Evolutionary conservation across 2,113 vertebrate genomes (phyloP).

Genomic region (Psilopogon haemacephalus): DNA sequence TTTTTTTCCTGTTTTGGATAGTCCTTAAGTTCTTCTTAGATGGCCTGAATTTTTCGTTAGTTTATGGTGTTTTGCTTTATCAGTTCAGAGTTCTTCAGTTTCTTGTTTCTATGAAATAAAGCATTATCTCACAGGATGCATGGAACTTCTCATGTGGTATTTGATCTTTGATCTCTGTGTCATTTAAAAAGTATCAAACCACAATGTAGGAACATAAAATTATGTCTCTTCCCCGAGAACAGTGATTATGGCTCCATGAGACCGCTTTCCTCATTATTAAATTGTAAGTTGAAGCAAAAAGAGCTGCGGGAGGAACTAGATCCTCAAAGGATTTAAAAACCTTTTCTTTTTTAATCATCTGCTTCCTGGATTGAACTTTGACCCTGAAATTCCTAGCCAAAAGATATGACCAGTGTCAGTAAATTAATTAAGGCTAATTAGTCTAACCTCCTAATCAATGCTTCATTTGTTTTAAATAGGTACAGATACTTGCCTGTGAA

Average conservation of each 20-base stretch:
- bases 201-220: neutral
- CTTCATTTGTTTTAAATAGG: neutral
- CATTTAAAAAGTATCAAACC: neutral
- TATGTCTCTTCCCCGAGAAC: neutral
- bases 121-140: neutral
- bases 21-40: neutral
- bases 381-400: neutral
- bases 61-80: neutral
- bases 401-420: neutral
- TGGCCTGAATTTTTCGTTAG: neutral
- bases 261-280: neutral
- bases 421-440: neutral
- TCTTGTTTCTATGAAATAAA: neutral
- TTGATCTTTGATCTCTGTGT: neutral
- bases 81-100: neutral
- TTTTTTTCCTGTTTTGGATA: neutral
- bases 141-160: neutral
- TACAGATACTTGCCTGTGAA: neutral
- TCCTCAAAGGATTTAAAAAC: neutral
- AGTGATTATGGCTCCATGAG: neutral
- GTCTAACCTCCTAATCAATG: neutral
- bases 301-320: neutral
- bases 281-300: neutral
- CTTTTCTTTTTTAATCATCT: neutral
- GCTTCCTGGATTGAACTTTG: neutral